Conservation (phyloP, 2,113 vertebrate species). For the Bubo bubo region DNA sequence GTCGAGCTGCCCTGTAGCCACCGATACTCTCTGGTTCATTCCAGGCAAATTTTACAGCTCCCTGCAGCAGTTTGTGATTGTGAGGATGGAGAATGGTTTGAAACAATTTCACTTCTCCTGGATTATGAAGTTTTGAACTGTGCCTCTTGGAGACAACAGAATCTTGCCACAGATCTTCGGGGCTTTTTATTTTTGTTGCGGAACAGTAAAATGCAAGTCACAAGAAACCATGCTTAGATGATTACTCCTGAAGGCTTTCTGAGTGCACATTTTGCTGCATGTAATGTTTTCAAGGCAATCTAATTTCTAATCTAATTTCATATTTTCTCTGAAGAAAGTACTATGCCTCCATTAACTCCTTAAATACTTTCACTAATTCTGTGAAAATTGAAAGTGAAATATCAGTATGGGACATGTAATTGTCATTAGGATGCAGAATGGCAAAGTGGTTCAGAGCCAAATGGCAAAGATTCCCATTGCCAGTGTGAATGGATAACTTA, state of each 20-base stretch:
- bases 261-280: conserved; percentile 27
- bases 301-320: conserved; percentile 59
- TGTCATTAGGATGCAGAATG: conserved; percentile 38
- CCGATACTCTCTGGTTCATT: not conserved
- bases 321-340: conserved; percentile 55
- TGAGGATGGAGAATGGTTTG: not conserved
- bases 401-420: conserved; percentile 28
- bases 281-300: conserved; percentile 53
- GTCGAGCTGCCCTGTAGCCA: rapidly evolving
- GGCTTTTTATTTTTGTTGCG: not conserved
- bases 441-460: conserved; percentile 51
- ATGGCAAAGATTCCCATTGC: conserved; percentile 37
- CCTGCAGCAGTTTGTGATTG: not conserved
- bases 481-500: not conserved
- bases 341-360: conserved; percentile 55
- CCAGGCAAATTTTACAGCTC: not conserved
- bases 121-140: not conserved
- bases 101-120: not conserved
- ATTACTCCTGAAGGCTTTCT: conserved; percentile 49
- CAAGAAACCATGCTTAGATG: not conserved
- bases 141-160: not conserved
- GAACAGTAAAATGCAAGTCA: not conserved
- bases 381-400: conserved; percentile 52
- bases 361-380: conserved; percentile 59
- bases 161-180: not conserved